Evolutionary conservation across 1,140 invertebrate genomes (phyloP).

Genomic region (Drosophila ercepeae): DNA sequence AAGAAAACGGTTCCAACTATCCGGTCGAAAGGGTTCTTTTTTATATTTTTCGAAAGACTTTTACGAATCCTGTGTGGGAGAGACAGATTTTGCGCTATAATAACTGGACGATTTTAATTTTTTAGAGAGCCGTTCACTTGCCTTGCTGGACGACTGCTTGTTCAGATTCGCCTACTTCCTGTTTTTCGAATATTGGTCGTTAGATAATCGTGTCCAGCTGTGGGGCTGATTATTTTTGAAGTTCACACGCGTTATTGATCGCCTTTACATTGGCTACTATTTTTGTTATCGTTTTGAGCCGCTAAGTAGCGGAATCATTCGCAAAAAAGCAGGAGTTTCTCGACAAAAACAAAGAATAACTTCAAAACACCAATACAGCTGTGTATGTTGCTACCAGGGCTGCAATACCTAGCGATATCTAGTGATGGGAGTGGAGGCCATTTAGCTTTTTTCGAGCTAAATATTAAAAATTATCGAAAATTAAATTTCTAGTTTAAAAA

Average conservation of each 20-base stretch:
- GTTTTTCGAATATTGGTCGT: slow-evolving; percentile 16
- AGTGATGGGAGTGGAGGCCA: not conserved
- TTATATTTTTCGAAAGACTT: slow-evolving; percentile 10
- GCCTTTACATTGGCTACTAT: not conserved
- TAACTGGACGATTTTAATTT: slow-evolving; percentile 33
- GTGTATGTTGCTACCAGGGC: slow-evolving; percentile 23
- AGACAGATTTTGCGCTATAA: slow-evolving; percentile 40
- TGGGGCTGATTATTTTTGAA: not conserved
- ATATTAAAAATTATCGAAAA: not conserved
- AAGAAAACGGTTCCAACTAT: slow-evolving; percentile 19
- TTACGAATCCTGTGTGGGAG: slow-evolving; percentile 28
- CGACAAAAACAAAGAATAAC: slow-evolving; percentile 54
- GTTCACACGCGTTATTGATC: not conserved
- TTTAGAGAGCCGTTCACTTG: slow-evolving; percentile 26
- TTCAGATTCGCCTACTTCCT: slow-evolving; percentile 21
- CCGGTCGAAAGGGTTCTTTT: slow-evolving; percentile 16
- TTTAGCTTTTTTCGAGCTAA: not conserved
- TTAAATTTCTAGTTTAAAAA: not conserved
- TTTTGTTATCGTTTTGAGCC: not conserved
- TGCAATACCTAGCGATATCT: not conserved
- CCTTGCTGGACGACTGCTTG: slow-evolving; percentile 38
- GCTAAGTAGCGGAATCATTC: not conserved
- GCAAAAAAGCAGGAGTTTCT: slow-evolving; percentile 9
- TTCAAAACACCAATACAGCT: slow-evolving; percentile 32
- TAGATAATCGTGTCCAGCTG: slow-evolving; percentile 28